phyloP scores from a whole-genome alignment of 2,888 invertebrate genomes.

The Caenorhabditis becei region DNA sequence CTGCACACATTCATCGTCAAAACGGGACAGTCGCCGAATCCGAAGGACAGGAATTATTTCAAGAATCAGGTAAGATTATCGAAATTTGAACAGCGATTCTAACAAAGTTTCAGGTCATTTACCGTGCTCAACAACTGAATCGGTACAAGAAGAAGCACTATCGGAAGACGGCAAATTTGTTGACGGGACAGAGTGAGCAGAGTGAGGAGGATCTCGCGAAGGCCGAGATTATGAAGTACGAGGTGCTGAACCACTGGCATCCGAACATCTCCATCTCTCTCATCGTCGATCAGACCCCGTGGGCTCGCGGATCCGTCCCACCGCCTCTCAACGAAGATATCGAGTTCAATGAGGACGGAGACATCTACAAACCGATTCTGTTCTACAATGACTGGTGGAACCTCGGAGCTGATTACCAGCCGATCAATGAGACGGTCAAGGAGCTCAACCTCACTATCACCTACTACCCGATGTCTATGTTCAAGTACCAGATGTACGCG shows the following conservation, averaged over 20 bases:
- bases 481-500: constrained; percentile 98
- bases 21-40: constrained; percentile 89
- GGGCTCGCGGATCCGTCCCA: constrained; percentile 87
- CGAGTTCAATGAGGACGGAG: constrained; percentile 87
- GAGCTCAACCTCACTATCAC: constrained; percentile 83
- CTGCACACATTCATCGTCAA: constrained; percentile 90
- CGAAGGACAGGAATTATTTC: constrained; percentile 82
- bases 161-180: constrained; percentile 91
- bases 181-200: constrained; percentile 87
- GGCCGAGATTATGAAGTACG: constrained; percentile 77
- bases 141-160: constrained; percentile 90
- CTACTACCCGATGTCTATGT: constrained; percentile 91
- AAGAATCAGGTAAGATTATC: constrained; percentile 79
- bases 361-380: constrained; percentile 93
- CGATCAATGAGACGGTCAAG: constrained; percentile 90
- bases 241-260: constrained; percentile 94
- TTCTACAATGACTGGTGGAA: constrained; percentile 99
- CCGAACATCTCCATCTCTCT: constrained; percentile 96
- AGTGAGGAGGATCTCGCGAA: constrained; percentile 84
- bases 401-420: constrained; percentile 89
- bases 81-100: background rate
- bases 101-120: constrained; percentile 61
- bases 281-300: constrained; percentile 95
- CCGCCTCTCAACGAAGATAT: constrained; percentile 71
- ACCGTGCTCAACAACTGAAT: constrained; percentile 68